Conservation (phyloP, 2,888 invertebrate genomes). For the Cremastinae sp. region DNA sequence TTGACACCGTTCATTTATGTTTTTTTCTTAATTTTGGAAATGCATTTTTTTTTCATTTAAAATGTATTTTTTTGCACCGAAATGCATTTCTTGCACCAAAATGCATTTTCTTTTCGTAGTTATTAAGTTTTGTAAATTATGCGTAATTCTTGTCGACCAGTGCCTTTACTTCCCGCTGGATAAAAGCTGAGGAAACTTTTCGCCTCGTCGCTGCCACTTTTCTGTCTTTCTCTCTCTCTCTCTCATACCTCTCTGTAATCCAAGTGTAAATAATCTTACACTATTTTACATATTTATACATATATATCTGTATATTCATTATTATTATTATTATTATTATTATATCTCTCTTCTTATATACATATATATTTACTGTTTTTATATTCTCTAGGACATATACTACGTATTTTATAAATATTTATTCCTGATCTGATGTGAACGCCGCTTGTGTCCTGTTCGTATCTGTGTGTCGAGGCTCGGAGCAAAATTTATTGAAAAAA, state of each 20-base stretch:
- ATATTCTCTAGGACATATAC: conserved; percentile 57
- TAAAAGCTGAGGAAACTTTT: too few relatives aligned
- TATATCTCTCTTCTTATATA: conserved; percentile 62
- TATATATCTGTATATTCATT: conserved; percentile 67
- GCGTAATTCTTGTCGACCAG: background rate
- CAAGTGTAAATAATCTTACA: conserved; percentile 55
- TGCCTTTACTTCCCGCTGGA: too few relatives aligned
- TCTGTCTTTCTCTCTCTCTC: background rate
- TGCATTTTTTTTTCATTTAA: conserved; percentile 8
- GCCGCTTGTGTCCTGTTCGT: conserved; percentile 72
- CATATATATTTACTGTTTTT: conserved; percentile 64
- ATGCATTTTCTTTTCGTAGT: background rate
- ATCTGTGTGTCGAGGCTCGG: conserved; percentile 59
- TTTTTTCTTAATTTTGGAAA: conserved; percentile 5
- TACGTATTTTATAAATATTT: conserved; percentile 10
- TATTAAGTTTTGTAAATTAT: too few relatives aligned
- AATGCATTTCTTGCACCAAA: background rate
- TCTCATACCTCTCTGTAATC: too few relatives aligned
- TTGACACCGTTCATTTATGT: conserved; percentile 3
- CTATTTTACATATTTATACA: conserved; percentile 62
- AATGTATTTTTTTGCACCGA: too few relatives aligned
- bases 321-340: conserved; percentile 59
- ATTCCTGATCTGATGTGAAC: conserved; percentile 43
- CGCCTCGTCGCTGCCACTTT: too few relatives aligned
- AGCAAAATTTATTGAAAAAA: conserved; percentile 23